Base-by-base conservation (phyloP, 1,140 invertebrate genomes). In the Cotesia vestalis region DNA sequence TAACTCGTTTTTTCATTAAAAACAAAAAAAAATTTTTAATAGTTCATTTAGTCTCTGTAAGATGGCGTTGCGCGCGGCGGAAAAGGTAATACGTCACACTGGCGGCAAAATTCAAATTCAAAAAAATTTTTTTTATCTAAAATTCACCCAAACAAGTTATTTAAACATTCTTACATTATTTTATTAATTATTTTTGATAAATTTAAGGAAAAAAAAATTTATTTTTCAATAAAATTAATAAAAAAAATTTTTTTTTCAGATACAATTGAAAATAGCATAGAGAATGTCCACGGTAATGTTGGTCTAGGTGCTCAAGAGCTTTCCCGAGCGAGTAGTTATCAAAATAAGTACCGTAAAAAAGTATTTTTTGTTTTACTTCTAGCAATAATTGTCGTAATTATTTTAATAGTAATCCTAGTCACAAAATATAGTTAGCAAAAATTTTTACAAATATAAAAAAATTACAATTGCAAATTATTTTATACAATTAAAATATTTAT, bases 211-310 rank as follows among this genome's bases (percentile, higher is more conserved):
- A 27, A 27, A 27, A 1, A 27, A 27, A 27, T 27, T 27, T 27
- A 27, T 27, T 27, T 27, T 27, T 27, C 27, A 27, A 27, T 27
- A 27, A 62, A 72, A 52, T 40, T 52, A 62, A 63, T 40, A 3
- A 64, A 8, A 57, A 64, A 11, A 62, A 40, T 46, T 63, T 73
- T 74, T 75, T 74, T 81, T 85, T 85, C 85, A 97, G 95, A 96
- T 83, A 92, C 92, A 63, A 96, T 98, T 79, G 96, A 97, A 84
- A 93, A 91, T 77, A 92, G 93, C 86, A 93, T 97, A 79, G 95
- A 96, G 80, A 89, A 90, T 71, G 91, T 94, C 6, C 89, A 92
- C 62, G 90, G 90, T 5, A 89, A 93, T 75, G 94, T 97, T 11
- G 93, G 96, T 83, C 86, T 91, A 57, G 96, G 94, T 3, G 88